Evolutionary conservation across 2,113 vertebrate genomes (phyloP).

Genomic region (Rhea pennata): DNA sequence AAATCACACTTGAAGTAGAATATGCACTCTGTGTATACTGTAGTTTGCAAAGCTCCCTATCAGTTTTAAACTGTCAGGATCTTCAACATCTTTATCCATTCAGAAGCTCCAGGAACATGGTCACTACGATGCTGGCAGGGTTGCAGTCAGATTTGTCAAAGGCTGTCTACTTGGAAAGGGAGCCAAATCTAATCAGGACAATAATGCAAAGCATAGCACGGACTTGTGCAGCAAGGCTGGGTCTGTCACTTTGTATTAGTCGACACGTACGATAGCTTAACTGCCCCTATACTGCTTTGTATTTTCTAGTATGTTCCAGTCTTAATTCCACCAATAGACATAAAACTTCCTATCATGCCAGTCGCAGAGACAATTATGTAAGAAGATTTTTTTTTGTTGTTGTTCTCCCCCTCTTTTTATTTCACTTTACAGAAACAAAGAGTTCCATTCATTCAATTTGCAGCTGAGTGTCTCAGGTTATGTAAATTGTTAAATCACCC

Average conservation of each 20-base stretch:
- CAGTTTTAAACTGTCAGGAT: fast-evolving
- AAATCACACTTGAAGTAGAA: fast-evolving
- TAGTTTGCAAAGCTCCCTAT: no score
- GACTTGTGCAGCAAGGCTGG: background rate
- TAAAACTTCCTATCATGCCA: slow-evolving; percentile 20
- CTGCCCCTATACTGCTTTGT: slow-evolving; percentile 14
- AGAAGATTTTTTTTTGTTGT: background rate
- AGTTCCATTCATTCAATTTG: slow-evolving; percentile 35
- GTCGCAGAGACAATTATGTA: slow-evolving; percentile 10
- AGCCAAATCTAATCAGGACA: background rate
- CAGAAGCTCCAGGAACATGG: background rate
- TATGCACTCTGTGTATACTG: fast-evolving
- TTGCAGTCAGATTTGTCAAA: background rate
- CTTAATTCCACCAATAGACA: slow-evolving; percentile 8
- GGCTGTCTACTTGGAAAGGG: background rate
- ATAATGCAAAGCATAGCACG: background rate
- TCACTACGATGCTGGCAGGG: background rate
- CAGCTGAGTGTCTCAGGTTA: slow-evolving; percentile 62
- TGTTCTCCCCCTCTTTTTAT: background rate
- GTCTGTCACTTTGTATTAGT: slow-evolving; percentile 20
- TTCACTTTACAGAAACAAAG: slow-evolving; percentile 34
- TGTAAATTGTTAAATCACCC: slow-evolving; percentile 71
- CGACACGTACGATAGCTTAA: background rate
- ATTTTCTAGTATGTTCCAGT: background rate
- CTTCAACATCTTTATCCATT: background rate